Base-by-base conservation (phyloP, 2,113 vertebrate genomes). In the Engystomops pustulosus region DNA sequence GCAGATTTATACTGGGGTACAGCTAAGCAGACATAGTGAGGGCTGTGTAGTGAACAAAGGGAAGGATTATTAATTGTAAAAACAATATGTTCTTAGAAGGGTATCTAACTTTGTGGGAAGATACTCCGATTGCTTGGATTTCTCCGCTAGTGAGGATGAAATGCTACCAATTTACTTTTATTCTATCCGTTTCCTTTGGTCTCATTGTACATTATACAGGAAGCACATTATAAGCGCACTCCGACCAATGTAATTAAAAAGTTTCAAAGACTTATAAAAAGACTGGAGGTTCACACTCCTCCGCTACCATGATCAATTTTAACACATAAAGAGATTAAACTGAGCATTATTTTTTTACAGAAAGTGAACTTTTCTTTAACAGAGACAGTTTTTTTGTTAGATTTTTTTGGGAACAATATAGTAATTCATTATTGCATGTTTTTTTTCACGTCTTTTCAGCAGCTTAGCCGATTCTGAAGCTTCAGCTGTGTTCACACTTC, bases 241-340 rank as follows among this genome's bases (percentile, higher is more conserved):
- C 36, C 36, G 62, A 67, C 62, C 62, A 36, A 67, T 67, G 15
- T 4, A 67, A 67, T 67, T 67, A 67, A 67, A n/a, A 67, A 67
- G 62, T 67, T 67, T 67, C 25, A 62, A 62, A 62, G 58, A 18
- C 17, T 67, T 20, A 8, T 67, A 30, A 20, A 62, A 62, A 62
- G 58, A 18, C 17, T 67, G 32, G 20, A 32, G 8, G 34, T 67
- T 36, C 30, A 36, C 32, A 34, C 62, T 67, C 18, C 62, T 67
- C 32, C 32, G 6, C 62, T 10, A 36, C 36, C 62, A 20, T 34
- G 17, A 67, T 67, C 36, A 18, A 67, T 67, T 36, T n/a, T 10
- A 67, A 10, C 15, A 67, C 36, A 67, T 18, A 65, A 67, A 36
- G 32, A 67, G 62, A 32, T 8, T 34, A 67, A 67, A 20, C 15